Percentiles rank a stretch among this genome's conserved stretches.
These are phyloP conservation scores for Acronicta psi DNA, from an alignment of 2,888 invertebrate species.

Conservation along the genomic window DNA sequence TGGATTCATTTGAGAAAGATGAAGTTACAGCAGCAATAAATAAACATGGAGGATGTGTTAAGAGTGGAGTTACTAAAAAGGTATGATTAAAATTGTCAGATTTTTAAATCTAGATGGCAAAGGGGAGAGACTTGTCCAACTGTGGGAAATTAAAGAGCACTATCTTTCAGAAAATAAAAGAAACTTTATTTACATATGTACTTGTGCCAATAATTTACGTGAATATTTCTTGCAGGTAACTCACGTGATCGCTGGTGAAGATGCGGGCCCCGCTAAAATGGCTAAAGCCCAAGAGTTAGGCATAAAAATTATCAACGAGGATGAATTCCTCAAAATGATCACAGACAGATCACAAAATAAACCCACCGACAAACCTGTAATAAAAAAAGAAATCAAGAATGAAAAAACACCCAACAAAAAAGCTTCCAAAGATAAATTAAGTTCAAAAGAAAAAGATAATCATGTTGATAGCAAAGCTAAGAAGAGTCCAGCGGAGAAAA, in stretches of 20 bases:
- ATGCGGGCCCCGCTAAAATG: constrained; percentile 95
- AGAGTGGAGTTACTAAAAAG: constrained; percentile 93
- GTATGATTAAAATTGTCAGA: constrained; percentile 70
- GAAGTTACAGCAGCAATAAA: constrained; percentile 93
- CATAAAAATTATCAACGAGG: constrained; percentile 94
- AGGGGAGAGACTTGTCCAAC: too few species aligned
- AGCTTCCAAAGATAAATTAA: constrained; percentile 48
- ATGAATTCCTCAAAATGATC: constrained; percentile 94
- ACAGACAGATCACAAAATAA: constrained; percentile 70
- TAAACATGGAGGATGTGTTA: constrained; percentile 94
- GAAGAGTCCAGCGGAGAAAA: constrained; percentile 37
- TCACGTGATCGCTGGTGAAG: constrained; percentile 95
- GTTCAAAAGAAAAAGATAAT: constrained; percentile 47
- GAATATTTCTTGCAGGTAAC: constrained; percentile 84
- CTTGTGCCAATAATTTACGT: too few species aligned
- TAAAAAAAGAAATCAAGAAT: constrained; percentile 61
- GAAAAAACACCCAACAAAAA: constrained; percentile 56
- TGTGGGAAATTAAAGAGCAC: too few species aligned
- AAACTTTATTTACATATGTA: too few species aligned
- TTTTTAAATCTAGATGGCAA: too few species aligned
- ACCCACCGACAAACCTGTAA: constrained; percentile 24
- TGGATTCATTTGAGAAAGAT: constrained; percentile 96
- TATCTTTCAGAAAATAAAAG: too few species aligned
- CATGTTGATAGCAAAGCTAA: constrained; percentile 52
- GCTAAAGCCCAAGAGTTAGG: constrained; percentile 92